phyloP scores from a whole-genome alignment of 2,113 vertebrate genomes.

The Oostethus manadensis region DNA sequence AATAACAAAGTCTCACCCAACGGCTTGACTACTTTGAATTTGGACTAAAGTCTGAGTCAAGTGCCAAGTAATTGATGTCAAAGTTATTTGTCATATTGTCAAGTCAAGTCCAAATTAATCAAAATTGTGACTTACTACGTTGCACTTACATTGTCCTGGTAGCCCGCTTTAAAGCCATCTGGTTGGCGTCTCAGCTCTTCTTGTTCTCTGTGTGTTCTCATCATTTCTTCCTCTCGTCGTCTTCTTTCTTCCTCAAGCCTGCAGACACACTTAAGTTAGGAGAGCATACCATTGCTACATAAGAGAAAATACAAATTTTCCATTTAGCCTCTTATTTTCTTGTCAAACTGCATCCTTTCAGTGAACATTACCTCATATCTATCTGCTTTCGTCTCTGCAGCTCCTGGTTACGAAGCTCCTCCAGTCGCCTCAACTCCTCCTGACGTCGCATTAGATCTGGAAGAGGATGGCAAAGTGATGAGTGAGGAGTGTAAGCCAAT shows the following conservation, averaged over 20 bases:
- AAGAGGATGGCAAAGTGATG: background rate
- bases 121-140: no score
- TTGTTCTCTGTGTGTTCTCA: conserved; percentile 86
- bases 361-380: conserved; percentile 81
- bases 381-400: conserved; percentile 96
- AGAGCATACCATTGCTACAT: conserved; percentile 4
- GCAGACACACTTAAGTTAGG: background rate
- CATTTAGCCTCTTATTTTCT: no score
- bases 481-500: background rate
- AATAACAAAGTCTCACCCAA: no score
- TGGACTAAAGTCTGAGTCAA: no score
- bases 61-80: no score
- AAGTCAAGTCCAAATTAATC: no score
- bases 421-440: conserved; percentile 90
- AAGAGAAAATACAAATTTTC: no score
- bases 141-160: conserved; percentile 89
- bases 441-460: conserved; percentile 96
- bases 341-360: no score
- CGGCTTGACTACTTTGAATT: no score
- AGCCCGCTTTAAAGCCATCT: conserved; percentile 88
- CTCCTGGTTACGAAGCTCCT: conserved; percentile 95
- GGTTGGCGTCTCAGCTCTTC: conserved; percentile 85
- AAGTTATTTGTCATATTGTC: no score
- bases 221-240: conserved; percentile 90
- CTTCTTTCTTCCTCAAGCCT: conserved; percentile 93